Base-by-base conservation (phyloP, 2,113 vertebrate species). In the Grantiella picta region DNA sequence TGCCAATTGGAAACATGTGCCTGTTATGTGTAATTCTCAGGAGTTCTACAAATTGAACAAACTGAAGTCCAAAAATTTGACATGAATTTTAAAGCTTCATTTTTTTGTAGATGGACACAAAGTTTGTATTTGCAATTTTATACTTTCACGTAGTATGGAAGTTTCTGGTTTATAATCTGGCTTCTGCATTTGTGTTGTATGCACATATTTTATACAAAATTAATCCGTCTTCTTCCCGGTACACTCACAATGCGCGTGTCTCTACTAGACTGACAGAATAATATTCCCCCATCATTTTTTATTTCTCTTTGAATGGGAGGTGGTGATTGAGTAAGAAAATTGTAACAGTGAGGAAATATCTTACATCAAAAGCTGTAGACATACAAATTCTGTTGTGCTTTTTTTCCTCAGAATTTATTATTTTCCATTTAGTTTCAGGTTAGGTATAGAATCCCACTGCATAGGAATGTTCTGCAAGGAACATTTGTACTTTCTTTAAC, bases 71-170 rank as follows among this genome's bases (percentile, higher is more conserved):
- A 93, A 49, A 93, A 92, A 82, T 90, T 95, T 93, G 63, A 73
- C 83, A 57, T 82, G 21, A 96, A 91, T 97, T 97, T 96, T 96
- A 69, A 96, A 95, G 44, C 77, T 96, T 73, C 94, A 82, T 90
- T 97, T 97, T 77, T 85, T 91, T 57, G 69, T 97, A 82, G 71
- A 70, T 96, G 79, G 61, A 54, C 61, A 78, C 79, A 83, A 96
- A 92, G 94, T 94, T 86, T 91, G 10, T 96, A 80, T 94, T 93
- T 97, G 63, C 85, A 96, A 89, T 84, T 92, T 73, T 75, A 25
- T 88, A 84, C 56, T 97, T 92, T 93, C 9, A 86, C 77, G 56
- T 87, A 92, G 59, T 86, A 79, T 61, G 57, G 77, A 90, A 89
- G 68, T 88, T 96, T 95, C 77, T 96, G 44, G 73, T 95, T 81